Conservation (phyloP, 2,113 vertebrate genomes). For the Elephas maximus region DNA sequence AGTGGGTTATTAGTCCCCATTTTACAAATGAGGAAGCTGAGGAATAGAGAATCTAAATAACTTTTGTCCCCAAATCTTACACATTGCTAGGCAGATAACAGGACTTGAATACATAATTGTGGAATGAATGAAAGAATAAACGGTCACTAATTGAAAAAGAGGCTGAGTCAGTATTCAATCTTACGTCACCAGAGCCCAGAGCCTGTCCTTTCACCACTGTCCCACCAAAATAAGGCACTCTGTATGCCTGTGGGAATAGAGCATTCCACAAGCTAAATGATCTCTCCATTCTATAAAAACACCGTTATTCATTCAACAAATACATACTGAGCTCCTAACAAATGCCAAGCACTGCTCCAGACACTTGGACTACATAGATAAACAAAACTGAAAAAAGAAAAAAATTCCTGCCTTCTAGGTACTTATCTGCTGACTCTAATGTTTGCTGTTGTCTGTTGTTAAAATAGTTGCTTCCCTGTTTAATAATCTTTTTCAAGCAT, state of each 20-base stretch:
- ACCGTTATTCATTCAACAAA: neutral
- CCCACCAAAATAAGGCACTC: neutral
- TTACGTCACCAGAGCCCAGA: neutral
- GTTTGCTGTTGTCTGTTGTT: accelerated
- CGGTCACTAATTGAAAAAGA: neutral
- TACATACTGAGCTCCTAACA: neutral
- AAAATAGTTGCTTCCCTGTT: neutral
- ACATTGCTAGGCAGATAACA: neutral
- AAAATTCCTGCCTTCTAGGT: neutral
- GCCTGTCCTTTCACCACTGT: neutral
- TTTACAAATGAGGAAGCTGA: neutral
- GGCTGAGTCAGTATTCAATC: neutral
- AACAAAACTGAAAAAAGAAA: neutral
- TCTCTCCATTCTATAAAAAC: too few species aligned
- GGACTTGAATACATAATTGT: neutral
- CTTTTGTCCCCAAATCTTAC: neutral
- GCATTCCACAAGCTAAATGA: neutral
- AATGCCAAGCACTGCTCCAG: neutral
- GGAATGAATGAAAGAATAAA: neutral
- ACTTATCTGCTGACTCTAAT: neutral
- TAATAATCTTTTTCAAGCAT: neutral
- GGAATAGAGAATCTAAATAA: neutral
- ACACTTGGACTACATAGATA: too few species aligned
- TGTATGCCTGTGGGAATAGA: neutral
- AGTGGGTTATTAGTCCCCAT: neutral